Base-by-base conservation (phyloP, 2,797 vertebrate species). In the Sarcoramphus papa region DNA sequence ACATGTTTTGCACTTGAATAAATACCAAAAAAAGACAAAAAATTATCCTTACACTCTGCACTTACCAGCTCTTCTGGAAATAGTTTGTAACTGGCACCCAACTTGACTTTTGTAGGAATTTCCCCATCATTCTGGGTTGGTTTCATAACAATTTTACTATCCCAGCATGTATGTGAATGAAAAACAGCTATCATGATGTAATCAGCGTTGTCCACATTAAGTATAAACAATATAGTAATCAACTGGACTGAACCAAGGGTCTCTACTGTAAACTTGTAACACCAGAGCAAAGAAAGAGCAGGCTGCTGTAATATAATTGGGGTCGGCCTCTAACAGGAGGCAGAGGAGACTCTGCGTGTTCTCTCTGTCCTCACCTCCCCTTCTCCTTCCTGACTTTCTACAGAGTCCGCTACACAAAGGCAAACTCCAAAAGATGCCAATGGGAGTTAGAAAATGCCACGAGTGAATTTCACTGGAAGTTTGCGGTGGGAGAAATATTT, bases 11-110 rank as follows among this genome's bases (percentile, higher is more conserved):
- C 76, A 56, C 85, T 96, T 95, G 85, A 97, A 88, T 96, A 95
- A 94, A 94, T 92, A 95, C 54, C 45, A 85, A 85, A 94, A 95
- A 91, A 87, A 78, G 65, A 57, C 40, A 88, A 88, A 93, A 96
- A 93, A 30, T 14, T 88, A 90, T 83, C 63, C 81, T 74, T 68
- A 47, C 22, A 78, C 41, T 78, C 69, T 69, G 45, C 54, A 67
- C 43, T 97, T 94, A 84, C 87, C 90, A 95, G 64, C 43, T 74
- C 31, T 95, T 97, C 96, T 97, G 96, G 97, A 96, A 97, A 86
- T 87, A 27, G 74, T 97, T 97, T 96, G 75, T 77, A 89, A 64
- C 63, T 97, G 93, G 93, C 95, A 86, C 73, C 62, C 60, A 75
- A 63, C 70, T 30, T 94, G 75, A 90, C 73, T 96, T 88, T 81